Base-by-base conservation (phyloP, 1,140 invertebrate species). In the Marisa cornuarietis region DNA sequence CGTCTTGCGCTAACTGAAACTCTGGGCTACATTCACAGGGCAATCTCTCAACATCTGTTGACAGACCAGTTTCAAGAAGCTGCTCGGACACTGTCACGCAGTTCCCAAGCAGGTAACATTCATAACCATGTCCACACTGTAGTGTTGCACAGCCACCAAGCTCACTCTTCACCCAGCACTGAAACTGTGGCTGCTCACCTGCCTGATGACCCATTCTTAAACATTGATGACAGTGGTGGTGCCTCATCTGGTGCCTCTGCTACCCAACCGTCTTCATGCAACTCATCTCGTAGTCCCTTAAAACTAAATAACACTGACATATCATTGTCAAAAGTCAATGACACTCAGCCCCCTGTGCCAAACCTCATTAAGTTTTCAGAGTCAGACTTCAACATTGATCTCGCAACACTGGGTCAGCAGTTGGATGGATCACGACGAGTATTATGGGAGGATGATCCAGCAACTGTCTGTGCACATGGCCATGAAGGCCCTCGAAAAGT, bases 41-140 rank as follows among this genome's bases (percentile, higher is more conserved):
- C 85, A 22, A 87, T 89, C 73, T 89, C 88, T n/a, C 86, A 88
- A 77, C 82, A 88, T n/a, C 78, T 88, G 22, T 79, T 88, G 77
- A 81, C 86, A 20, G 82, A 87, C 71, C 85, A 83, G 62, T 80
- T 84, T 1, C 82, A 83, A 42, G 71, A 80, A 26, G 66, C 13
- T 7, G 11, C 66, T 31, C 65, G 65, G 49, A 62, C 78, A 20
- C 31, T 76, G 51, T 68, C 73, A 42, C 58, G 63, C 16, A 63
- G 76, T 58, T 51, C 76, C 0, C 61, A 63, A 14, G 61, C 42
- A 5, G 31, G 58, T 42, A 66, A 10, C 42, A 6, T 7, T 18
- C 49, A 65, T n/a, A 66, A 22, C 71, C 72, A 66, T 26, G 13
- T 52, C 24, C 65, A 24, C 73, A 16, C 49, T 52, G 6, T 20